These are phyloP conservation scores for Ochropleura leucogaster DNA, from an alignment of 2,888 invertebrate genomes.

Conservation along the genomic window DNA sequence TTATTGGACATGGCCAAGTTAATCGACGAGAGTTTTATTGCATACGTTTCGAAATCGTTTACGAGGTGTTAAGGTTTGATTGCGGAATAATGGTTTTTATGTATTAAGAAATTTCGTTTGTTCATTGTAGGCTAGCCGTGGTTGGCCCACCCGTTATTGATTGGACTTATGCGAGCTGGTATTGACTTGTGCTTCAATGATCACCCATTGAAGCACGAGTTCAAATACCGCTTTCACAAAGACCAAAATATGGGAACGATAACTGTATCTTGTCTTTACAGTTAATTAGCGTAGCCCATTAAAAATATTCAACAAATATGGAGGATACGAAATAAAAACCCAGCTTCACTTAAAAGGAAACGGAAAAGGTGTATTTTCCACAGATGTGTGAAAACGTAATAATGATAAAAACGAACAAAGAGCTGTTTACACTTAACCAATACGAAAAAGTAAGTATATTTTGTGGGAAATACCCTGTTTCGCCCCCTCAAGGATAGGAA, in stretches of 20 bases:
- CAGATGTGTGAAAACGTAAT: constrained; percentile 1
- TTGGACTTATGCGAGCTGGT: too few species aligned
- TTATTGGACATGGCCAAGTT: constrained; percentile 47
- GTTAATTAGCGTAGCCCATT: constrained; percentile 7
- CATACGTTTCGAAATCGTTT: constrained; percentile 47
- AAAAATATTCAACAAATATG: constrained; percentile 5
- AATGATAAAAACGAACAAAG: not conserved
- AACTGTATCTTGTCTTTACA: not conserved
- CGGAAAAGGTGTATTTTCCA: constrained; percentile 10
- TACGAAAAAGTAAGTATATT: constrained; percentile 2
- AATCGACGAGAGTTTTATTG: constrained; percentile 53
- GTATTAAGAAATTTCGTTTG: constrained; percentile 11
- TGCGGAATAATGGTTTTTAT: constrained; percentile 29
- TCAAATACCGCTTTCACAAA: not conserved
- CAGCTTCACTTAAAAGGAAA: constrained; percentile 10
- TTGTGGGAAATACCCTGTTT: not conserved
- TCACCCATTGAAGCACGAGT: too few species aligned
- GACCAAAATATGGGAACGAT: too few species aligned
- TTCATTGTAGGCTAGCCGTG: not conserved
- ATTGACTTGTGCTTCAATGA: too few species aligned
- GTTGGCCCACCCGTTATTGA: not conserved
- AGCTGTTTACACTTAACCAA: not conserved
- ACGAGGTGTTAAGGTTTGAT: constrained; percentile 36
- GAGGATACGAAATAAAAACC: constrained; percentile 14
- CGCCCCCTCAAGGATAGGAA: too few species aligned